Evolutionary conservation across 2,888 invertebrate species (phyloP).

Genomic region (Didymodactylos carnosus): DNA sequence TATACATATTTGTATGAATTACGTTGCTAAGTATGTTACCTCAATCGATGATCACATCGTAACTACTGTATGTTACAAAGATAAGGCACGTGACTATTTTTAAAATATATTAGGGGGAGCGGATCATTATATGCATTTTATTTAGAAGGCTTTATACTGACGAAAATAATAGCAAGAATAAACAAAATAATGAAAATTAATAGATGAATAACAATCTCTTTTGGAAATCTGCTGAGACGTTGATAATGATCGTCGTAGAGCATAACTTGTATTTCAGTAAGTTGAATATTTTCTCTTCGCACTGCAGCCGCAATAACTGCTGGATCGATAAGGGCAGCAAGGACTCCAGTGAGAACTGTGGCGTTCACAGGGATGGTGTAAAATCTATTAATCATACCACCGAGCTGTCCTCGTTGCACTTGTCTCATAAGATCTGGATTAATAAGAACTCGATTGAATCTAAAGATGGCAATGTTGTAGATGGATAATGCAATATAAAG

Average conservation of each 20-base stretch:
- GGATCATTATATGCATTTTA: background rate
- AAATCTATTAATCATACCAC: background rate
- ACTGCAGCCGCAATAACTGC: background rate
- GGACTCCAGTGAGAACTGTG: background rate
- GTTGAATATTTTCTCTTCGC: background rate
- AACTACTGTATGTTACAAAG: too few relatives aligned
- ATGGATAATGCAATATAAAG: background rate
- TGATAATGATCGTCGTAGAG: background rate
- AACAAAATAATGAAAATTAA: background rate
- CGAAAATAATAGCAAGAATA: background rate
- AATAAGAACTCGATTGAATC: background rate
- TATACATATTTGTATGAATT: too few relatives aligned
- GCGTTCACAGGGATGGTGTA: background rate
- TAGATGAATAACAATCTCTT: background rate
- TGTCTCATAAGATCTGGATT: background rate
- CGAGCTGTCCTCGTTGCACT: background rate
- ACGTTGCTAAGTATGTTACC: too few relatives aligned
- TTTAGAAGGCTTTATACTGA: background rate
- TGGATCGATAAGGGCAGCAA: background rate
- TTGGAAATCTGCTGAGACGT: background rate
- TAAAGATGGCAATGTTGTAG: background rate
- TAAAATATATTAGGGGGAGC: too few relatives aligned
- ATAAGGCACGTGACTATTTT: too few relatives aligned
- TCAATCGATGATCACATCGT: too few relatives aligned
- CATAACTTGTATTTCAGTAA: background rate